phyloP scores from a whole-genome alignment of 2,797 vertebrate genomes.

The Lagorchestes hirsutus region DNA sequence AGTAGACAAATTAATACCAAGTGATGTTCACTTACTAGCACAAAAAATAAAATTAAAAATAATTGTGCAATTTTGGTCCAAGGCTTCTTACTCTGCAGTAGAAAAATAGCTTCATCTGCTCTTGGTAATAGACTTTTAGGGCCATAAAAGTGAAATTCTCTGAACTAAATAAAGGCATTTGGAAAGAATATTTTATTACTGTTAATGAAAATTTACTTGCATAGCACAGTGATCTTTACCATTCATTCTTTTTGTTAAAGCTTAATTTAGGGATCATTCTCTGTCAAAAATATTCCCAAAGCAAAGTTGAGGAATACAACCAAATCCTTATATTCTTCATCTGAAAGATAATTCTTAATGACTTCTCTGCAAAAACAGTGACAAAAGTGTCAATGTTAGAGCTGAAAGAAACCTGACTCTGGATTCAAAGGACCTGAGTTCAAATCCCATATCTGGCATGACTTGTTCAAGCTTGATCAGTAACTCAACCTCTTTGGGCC shows the following conservation, averaged over 20 bases:
- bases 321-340: neutral
- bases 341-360: neutral
- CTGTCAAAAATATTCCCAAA: neutral
- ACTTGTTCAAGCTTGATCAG: neutral
- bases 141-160: constrained; percentile 52
- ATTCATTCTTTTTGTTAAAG: neutral
- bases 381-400: neutral
- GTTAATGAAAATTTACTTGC: constrained; percentile 49
- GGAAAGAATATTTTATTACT: constrained; percentile 57
- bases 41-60: constrained; percentile 50
- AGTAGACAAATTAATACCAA: constrained; percentile 8
- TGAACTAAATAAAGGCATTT: constrained; percentile 64
- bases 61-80: constrained; percentile 50
- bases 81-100: constrained; percentile 55
- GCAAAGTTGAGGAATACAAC: neutral
- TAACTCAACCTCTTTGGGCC: neutral
- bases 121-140: constrained; percentile 51
- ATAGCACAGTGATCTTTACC: neutral
- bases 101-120: constrained; percentile 52
- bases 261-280: neutral
- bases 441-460: neutral
- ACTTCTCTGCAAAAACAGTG: neutral
- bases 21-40: constrained; percentile 30
- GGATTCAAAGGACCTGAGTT: neutral
- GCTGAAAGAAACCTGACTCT: neutral